Evolutionary conservation across 1,140 invertebrate genomes (phyloP), one percentile per base, ranked within the genome.

Genomic region (Drosophila nannoptera): DNA sequence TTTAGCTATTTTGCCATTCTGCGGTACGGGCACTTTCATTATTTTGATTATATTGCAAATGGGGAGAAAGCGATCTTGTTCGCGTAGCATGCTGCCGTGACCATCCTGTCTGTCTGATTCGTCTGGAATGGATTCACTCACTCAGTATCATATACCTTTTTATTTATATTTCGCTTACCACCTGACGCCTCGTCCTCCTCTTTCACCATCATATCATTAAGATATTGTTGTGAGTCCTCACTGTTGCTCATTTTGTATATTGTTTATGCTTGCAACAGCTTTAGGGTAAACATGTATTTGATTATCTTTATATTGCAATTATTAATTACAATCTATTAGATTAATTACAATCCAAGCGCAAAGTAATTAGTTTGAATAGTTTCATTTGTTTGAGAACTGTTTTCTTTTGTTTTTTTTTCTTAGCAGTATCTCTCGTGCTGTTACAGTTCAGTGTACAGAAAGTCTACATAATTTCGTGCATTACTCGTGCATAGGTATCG

Each of bases 21-120:
- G 94, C 5, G 98, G 98, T 76, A 99, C 97, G 5, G 97, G 96
- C 88, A 96, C 94, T 90, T 99, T 99, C 99, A 99, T 99, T 43
- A 99, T 99, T 91, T 99, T 96, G 0, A 97, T 97, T 46, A 99
- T 97, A 91, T 99, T 99, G 16, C 98, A 98, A 76, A 99, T 99
- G 2, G 98, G 98, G 46, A 99, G 90, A 90, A 99, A 99, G 75
- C 98, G 92, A 90, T 99, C 98, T 90, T 99, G 96, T 89, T 97
- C 96, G 38, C 95, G 90, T 32, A 97, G 87, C 84, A 89, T 88
- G 52, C 62, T 86, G 8, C 69, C 70, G n/a, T 70, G 53, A 7
- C 68, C 66, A 45, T 83, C 84, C 62, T 86, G 87, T 73, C 87
- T 78, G 38, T 84, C 81, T 0, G 87, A 88, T 43, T 88, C 87